phyloP scores from a whole-genome alignment of 2,113 vertebrate genomes.

The Poicephalus meyeri region DNA sequence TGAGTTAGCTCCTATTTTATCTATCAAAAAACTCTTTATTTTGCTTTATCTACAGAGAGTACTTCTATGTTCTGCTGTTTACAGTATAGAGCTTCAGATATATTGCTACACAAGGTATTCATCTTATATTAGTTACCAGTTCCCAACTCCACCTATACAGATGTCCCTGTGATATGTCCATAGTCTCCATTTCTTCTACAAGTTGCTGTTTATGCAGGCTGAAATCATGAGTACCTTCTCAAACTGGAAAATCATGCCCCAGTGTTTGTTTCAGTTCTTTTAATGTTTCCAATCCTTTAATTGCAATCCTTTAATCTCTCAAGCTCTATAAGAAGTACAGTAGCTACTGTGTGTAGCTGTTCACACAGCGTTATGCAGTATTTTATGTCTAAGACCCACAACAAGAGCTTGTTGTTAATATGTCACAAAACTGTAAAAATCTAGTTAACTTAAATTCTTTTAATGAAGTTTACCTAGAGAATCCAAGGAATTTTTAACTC shows the following conservation, averaged over 20 bases:
- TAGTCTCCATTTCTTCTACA: background rate
- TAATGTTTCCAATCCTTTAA: background rate
- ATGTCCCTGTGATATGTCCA: background rate
- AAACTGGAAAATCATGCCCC: background rate
- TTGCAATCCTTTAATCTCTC: background rate
- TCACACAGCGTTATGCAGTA: background rate
- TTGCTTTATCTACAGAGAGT: background rate
- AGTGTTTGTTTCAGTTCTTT: background rate
- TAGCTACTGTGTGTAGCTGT: background rate
- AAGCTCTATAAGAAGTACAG: background rate
- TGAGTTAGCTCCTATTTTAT: background rate
- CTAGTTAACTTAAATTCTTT: background rate
- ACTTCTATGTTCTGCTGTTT: background rate
- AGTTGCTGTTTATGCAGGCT: background rate
- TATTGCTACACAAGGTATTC: background rate
- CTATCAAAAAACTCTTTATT: background rate
- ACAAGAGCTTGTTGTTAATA: background rate
- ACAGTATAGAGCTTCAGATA: background rate
- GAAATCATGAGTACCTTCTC: background rate
- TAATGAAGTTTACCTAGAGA: background rate
- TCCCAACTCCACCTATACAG: background rate
- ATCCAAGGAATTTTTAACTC: background rate
- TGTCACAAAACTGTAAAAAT: background rate
- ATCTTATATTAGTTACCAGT: background rate
- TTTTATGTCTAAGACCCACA: background rate